These are phyloP conservation scores for Sycobia sp. DNA, from an alignment of 1,140 invertebrate genomes.

Conservation along the genomic window DNA sequence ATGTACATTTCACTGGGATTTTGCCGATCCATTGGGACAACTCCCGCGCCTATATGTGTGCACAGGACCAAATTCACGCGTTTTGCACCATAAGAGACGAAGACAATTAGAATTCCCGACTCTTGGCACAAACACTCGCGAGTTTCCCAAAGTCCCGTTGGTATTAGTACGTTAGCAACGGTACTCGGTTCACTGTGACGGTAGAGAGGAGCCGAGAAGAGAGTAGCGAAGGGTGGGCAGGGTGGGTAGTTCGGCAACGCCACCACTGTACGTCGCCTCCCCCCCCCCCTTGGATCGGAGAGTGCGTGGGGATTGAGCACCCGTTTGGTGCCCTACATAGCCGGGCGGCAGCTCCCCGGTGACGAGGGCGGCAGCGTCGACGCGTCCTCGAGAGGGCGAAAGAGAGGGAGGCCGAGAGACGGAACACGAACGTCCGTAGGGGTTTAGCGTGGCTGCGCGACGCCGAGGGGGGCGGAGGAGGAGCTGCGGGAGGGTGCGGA, in stretches of 20 bases:
- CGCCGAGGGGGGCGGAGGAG: slow-evolving; percentile 20
- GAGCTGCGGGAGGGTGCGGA: slow-evolving; percentile 34
- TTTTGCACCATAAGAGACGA: too few species aligned
- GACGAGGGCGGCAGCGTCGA: slow-evolving; percentile 2
- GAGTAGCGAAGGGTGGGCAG: neutral
- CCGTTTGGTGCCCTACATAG: slow-evolving; percentile 54
- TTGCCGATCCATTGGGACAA: too few species aligned
- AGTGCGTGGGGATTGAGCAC: slow-evolving; percentile 53
- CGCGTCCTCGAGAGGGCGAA: slow-evolving; percentile 19
- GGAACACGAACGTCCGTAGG: slow-evolving; percentile 7
- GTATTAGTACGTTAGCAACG: too few species aligned
- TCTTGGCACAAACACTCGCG: slow-evolving; percentile 18
- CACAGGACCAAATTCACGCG: neutral
- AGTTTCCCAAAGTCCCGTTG: neutral
- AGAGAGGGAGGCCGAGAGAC: slow-evolving; percentile 36
- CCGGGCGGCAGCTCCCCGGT: slow-evolving; percentile 3
- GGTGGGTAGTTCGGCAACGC: neutral
- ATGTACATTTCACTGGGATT: too few species aligned
- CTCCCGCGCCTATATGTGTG: too few species aligned
- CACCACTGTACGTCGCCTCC: neutral
- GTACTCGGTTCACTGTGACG: too few species aligned
- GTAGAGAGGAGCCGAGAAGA: too few species aligned
- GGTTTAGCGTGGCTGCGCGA: slow-evolving; percentile 11
- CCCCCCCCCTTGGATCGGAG: slow-evolving; percentile 26
- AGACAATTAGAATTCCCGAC: slow-evolving; percentile 12